Base-by-base conservation (phyloP, 2,888 invertebrate genomes). In the Ernsta delagoae region DNA sequence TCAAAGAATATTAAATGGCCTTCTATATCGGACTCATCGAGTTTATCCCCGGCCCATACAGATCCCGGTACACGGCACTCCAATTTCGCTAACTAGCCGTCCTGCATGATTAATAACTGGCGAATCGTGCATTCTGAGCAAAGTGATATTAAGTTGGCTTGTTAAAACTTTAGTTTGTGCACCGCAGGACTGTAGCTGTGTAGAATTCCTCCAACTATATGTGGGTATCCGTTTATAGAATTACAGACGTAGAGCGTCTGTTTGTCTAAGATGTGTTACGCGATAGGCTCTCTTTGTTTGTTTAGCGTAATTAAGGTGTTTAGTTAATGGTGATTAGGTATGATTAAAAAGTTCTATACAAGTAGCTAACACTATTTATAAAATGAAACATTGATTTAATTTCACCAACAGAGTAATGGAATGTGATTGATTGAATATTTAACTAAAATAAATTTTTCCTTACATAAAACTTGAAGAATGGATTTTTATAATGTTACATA, bases 111-210 rank as follows among this genome's bases (percentile, higher is more conserved):
- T 92, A 92, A 93, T 91, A 91, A 86, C 89, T 83, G 87, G 88
- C 83, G 90, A 88, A 89, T 90, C 87, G 89, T 86, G 89, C 87
- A 89, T 90, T 89, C 87, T 84, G 84, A 78, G 87, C 83, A 85
- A 90, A 92, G 90, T 92, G 93, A 92, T 92, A 93, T 92, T 92
- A 92, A 93, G 93, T 93, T 92, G 90, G 89, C 92, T 93, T 92
- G 93, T 93, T 93, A 93, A 92, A 93, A 93, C 92, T 92, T 92
- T 87, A 85, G 72, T 83, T 80, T 83, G 83, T 83, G 85, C 86
- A 81, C 83, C 81, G 88, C 86, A 86, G 80, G 80, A 87, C 86
- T 87, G 82, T 81, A 88, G 85, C 86, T 87, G 84, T 81, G 80
- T 84, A 78, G 83, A 86, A 86, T 89, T 87, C 78, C 78, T 79